These are phyloP conservation scores for Sphaerophoria taeniata DNA, from an alignment of 2,888 invertebrate genomes.

Conservation along the genomic window DNA sequence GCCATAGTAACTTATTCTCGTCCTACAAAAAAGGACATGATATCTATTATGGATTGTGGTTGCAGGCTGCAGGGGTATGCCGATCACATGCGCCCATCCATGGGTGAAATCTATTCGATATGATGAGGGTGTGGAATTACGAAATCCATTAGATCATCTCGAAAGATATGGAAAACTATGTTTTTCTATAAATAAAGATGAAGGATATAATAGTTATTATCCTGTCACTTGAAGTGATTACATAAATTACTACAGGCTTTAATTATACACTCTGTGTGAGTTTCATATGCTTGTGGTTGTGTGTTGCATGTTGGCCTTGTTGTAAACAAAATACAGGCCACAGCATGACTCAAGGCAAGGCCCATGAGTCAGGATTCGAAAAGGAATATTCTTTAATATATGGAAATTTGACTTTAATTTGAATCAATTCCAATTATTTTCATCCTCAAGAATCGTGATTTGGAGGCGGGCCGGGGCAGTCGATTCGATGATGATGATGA, in stretches of 20 bases:
- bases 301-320: conserved; percentile 7
- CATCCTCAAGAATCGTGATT: neutral
- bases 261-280: conserved; percentile 40
- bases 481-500: neutral
- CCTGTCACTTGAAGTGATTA: conserved; percentile 71
- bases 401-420: conserved; percentile 62
- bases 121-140: conserved; percentile 15
- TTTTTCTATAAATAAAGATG: conserved; percentile 69
- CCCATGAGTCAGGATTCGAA: neutral
- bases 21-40: neutral
- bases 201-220: conserved; percentile 69
- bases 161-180: conserved; percentile 65
- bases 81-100: no score
- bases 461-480: neutral
- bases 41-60: no score
- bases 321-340: neutral
- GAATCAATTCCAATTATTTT: conserved; percentile 55
- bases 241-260: conserved; percentile 58
- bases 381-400: conserved; percentile 37
- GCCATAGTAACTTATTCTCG: no score
- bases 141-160: conserved; percentile 69
- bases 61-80: no score
- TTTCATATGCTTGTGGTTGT: neutral
- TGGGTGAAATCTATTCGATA: no score
- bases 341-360: conserved; percentile 1